Conservation (phyloP, 2,113 vertebrate species). For the Sinocyclocheilus anshuiensis region DNA sequence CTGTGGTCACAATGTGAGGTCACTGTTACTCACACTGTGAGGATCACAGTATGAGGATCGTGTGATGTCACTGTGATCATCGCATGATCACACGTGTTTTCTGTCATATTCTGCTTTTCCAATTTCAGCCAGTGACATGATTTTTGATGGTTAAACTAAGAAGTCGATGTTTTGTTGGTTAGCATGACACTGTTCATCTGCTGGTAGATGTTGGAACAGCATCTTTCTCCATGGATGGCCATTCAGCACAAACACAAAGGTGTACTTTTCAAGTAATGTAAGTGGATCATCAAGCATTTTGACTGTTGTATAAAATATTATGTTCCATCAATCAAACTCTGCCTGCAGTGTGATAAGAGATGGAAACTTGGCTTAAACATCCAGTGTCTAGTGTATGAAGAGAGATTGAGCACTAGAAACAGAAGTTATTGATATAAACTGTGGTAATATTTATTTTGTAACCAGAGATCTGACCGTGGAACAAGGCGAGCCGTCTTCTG, state of each 20-base stretch:
- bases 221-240: neutral
- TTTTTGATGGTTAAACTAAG: neutral
- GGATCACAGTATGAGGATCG: too few relatives aligned
- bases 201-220: neutral
- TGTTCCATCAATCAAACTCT: neutral
- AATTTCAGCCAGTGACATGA: neutral
- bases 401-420: conserved; percentile 43
- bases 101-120: too few relatives aligned
- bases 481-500: conserved; percentile 33
- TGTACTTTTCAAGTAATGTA: neutral
- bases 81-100: too few relatives aligned
- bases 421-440: conserved; percentile 33
- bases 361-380: conserved; percentile 38
- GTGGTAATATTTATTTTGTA: conserved; percentile 48
- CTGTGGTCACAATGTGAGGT: too few relatives aligned
- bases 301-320: neutral
- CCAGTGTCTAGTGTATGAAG: conserved; percentile 21
- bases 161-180: neutral
- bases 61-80: too few relatives aligned
- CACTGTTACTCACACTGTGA: too few relatives aligned
- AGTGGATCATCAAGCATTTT: neutral
- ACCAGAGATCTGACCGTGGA: conserved; percentile 48
- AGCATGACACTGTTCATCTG: neutral
- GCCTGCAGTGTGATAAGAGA: neutral
- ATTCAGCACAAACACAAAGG: neutral